These are phyloP conservation scores for Limnothrissa miodon DNA, from an alignment of 2,113 vertebrate species.

Conservation along the genomic window DNA sequence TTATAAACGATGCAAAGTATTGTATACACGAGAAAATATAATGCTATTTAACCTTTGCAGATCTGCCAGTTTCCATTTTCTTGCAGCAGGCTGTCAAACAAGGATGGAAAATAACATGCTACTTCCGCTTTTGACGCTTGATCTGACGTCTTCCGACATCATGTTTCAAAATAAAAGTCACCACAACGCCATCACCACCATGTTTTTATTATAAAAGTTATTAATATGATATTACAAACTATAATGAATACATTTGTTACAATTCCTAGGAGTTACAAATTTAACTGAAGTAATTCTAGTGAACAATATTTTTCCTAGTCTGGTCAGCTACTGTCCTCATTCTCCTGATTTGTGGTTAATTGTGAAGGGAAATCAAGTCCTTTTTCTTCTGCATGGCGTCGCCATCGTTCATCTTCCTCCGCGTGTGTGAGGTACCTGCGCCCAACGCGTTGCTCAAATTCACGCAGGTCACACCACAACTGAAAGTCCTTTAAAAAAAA, in stretches of 20 bases:
- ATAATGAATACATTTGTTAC: background rate
- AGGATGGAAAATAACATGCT: background rate
- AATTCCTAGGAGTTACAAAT: background rate
- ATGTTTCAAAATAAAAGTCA: constrained; percentile 37
- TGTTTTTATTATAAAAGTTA: background rate
- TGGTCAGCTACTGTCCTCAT: background rate
- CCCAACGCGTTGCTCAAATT: constrained; percentile 66
- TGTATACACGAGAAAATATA: background rate
- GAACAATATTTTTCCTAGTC: background rate
- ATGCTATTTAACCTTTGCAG: background rate
- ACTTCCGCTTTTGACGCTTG: background rate
- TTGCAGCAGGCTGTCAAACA: background rate
- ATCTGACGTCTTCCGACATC: background rate
- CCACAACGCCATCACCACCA: background rate
- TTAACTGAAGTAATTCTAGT: background rate
- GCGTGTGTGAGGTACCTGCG: constrained; percentile 67
- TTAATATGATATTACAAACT: background rate
- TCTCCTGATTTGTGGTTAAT: constrained; percentile 26
- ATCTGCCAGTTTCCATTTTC: constrained; percentile 5
- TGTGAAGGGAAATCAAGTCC: constrained; percentile 55
- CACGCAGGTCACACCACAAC: constrained; percentile 71
- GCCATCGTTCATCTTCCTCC: constrained; percentile 65
- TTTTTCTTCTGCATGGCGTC: constrained; percentile 46
- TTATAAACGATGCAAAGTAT: background rate
- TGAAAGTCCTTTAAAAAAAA: constrained; percentile 65